Conservation (phyloP, 2,888 invertebrate species). For the Zeuzera pyrina region DNA sequence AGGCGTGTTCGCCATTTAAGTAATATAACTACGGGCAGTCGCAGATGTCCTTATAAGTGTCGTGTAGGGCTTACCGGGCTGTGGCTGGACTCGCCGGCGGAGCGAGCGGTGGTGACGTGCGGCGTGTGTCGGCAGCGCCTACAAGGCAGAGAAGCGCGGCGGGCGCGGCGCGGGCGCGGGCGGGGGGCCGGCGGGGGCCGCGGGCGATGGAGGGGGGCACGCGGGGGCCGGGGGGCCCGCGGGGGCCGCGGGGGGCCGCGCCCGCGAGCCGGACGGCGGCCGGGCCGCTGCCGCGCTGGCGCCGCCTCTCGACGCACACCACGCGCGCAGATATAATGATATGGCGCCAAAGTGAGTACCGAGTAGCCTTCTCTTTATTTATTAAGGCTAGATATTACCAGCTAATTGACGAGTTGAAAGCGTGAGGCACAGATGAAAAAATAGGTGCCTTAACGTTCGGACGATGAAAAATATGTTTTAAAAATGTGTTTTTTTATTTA, state of each 20-base stretch:
- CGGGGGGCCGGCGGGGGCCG: slow-evolving; percentile 29
- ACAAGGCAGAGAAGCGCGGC: slow-evolving; percentile 60
- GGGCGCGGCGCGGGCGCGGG: slow-evolving; percentile 26
- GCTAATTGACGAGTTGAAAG: too few relatives aligned
- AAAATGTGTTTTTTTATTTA: too few relatives aligned
- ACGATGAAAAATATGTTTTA: too few relatives aligned
- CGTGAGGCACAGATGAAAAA: too few relatives aligned
- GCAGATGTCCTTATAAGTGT: not conserved
- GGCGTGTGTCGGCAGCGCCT: slow-evolving; percentile 38
- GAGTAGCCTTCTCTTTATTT: too few relatives aligned
- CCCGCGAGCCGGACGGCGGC: slow-evolving; percentile 55
- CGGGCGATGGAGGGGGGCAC: slow-evolving; percentile 36
- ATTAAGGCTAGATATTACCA: too few relatives aligned
- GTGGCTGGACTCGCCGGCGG: too few relatives aligned
- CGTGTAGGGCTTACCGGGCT: too few relatives aligned
- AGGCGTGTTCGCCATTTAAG: too few relatives aligned
- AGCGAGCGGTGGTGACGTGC: too few relatives aligned
- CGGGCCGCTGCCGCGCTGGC: slow-evolving; percentile 47
- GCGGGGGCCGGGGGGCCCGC: slow-evolving; percentile 15
- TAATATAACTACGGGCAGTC: slow-evolving; percentile 1
- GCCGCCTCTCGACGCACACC: slow-evolving; percentile 68
- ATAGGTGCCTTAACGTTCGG: too few relatives aligned
- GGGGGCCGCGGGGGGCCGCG: slow-evolving; percentile 46
- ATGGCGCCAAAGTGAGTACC: slow-evolving; percentile 89
- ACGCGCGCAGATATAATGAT: slow-evolving; percentile 84